These are phyloP conservation scores for Drosophila rellima DNA, from an alignment of 2,888 invertebrate genomes.

Conservation along the genomic window DNA sequence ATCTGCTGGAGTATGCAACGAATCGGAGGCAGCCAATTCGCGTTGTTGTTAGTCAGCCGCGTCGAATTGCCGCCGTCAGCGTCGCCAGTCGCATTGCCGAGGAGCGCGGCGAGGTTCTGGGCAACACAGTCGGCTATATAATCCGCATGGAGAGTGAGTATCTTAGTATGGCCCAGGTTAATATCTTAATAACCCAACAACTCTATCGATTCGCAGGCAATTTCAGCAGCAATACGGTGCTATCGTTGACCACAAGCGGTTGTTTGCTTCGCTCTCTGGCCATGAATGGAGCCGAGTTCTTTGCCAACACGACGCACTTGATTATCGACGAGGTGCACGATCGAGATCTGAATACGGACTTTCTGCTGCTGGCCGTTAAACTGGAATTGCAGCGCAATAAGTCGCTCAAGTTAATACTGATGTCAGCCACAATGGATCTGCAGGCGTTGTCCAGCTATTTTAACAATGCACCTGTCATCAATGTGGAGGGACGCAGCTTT, in stretches of 20 bases:
- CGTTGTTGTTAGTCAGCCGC: constrained; percentile 97
- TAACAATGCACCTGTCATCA: constrained; percentile 91
- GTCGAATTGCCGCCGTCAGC: constrained; percentile 95
- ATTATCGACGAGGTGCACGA: constrained; percentile 98
- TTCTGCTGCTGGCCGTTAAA: constrained; percentile 93
- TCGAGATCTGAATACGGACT: constrained; percentile 96
- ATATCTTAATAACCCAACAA: not conserved
- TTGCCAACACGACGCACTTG: constrained; percentile 89
- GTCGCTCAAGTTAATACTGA: constrained; percentile 93
- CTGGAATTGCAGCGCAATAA: constrained; percentile 90
- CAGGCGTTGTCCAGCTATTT: constrained; percentile 94
- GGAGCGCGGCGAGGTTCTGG: constrained; percentile 90
- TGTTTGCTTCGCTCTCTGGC: constrained; percentile 92
- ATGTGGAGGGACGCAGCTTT: constrained; percentile 91
- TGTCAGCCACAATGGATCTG: constrained; percentile 97
- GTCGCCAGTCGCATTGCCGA: constrained; percentile 93
- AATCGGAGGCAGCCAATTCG: constrained; percentile 89
- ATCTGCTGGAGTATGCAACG: constrained; percentile 91
- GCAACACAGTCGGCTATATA: constrained; percentile 94
- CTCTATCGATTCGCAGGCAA: constrained; percentile 62
- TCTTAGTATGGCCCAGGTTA: too few species aligned
- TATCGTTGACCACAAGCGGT: constrained; percentile 84
- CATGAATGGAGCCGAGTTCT: constrained; percentile 87
- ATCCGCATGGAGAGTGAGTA: constrained; percentile 92
- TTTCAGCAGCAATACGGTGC: constrained; percentile 73